Conservation (phyloP, 2,888 invertebrate species). For the Dendrolimus pini region DNA sequence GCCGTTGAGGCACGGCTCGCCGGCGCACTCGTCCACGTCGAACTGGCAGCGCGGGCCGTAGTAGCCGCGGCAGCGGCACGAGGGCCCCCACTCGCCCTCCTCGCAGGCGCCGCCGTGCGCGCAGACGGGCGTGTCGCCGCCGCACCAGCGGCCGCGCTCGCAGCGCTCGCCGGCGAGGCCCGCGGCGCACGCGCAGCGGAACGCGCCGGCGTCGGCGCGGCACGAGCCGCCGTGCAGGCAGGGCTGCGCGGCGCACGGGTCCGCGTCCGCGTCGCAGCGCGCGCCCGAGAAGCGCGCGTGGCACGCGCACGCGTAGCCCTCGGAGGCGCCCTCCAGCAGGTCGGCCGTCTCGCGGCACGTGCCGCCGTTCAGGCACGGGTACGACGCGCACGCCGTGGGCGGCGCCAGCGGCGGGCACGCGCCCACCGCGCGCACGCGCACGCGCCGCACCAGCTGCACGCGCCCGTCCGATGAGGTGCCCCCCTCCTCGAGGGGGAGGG, state of each 20-base stretch:
- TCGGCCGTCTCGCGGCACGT: constrained; percentile 73
- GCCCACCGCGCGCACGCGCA: constrained; percentile 40
- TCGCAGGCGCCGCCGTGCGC: constrained; percentile 93
- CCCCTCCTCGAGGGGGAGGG: constrained; percentile 81
- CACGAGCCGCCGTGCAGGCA: constrained; percentile 91
- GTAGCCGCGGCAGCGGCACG: constrained; percentile 90
- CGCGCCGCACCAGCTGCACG: constrained; percentile 47
- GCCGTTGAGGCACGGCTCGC: constrained; percentile 91
- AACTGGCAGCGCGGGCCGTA: constrained; percentile 86
- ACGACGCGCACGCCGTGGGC: constrained; percentile 51
- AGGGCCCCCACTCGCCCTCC: constrained; percentile 86
- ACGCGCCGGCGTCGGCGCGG: constrained; percentile 62
- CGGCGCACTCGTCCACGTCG: constrained; percentile 92
- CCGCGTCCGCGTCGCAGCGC: constrained; percentile 88
- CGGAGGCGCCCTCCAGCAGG: constrained; percentile 41
- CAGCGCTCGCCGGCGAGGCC: constrained; percentile 82
- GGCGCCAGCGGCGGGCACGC: constrained; percentile 45
- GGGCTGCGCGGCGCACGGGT: constrained; percentile 92
- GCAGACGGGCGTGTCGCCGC: constrained; percentile 87
- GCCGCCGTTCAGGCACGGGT: constrained; percentile 70
- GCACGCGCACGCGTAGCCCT: constrained; percentile 86
- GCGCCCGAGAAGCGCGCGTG: constrained; percentile 85
- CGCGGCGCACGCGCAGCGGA: constrained; percentile 84
- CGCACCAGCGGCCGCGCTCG: constrained; percentile 82
- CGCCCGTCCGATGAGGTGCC: constrained; percentile 47